These are phyloP conservation scores for Heterotilapia buettikoferi DNA, from an alignment of 2,113 vertebrate genomes.

Conservation along the genomic window DNA sequence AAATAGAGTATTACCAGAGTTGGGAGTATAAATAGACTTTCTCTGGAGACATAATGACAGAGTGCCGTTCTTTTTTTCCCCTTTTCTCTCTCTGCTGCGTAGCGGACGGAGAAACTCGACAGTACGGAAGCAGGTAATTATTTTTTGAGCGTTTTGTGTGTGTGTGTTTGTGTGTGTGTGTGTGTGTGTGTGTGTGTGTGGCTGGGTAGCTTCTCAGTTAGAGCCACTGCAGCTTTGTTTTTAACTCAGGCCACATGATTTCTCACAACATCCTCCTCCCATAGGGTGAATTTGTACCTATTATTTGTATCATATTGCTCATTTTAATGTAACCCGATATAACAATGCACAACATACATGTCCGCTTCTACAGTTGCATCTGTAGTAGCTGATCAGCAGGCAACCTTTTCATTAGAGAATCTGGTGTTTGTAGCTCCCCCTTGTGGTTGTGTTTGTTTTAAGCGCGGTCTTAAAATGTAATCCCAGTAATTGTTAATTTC, in stretches of 20 bases:
- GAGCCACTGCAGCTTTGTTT: neutral
- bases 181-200: neutral
- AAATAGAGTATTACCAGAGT: slow-evolving; percentile 50
- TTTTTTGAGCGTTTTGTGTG: neutral
- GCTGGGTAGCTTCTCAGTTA: neutral
- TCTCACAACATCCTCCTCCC: neutral
- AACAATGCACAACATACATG: neutral
- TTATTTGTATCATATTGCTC: neutral
- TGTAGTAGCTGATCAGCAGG: neutral
- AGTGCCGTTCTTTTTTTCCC: slow-evolving; percentile 14
- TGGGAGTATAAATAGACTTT: slow-evolving; percentile 53
- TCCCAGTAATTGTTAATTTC: neutral
- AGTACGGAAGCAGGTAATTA: slow-evolving; percentile 90
- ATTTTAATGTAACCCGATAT: neutral
- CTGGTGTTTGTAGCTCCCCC: slow-evolving; percentile 42
- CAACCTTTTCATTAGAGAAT: neutral
- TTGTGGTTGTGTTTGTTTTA: slow-evolving; percentile 31
- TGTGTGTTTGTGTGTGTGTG: neutral
- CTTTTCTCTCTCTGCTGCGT: slow-evolving; percentile 19
- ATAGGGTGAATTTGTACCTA: neutral
- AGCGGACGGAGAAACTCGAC: slow-evolving; percentile 85
- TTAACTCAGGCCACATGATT: slow-evolving; percentile 6
- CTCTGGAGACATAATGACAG: slow-evolving; percentile 60
- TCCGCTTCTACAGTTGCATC: neutral
- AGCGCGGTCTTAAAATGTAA: neutral